phyloP scores from a whole-genome alignment of 64 coral and sea anemone genomes.

The Anthopleura sola region DNA sequence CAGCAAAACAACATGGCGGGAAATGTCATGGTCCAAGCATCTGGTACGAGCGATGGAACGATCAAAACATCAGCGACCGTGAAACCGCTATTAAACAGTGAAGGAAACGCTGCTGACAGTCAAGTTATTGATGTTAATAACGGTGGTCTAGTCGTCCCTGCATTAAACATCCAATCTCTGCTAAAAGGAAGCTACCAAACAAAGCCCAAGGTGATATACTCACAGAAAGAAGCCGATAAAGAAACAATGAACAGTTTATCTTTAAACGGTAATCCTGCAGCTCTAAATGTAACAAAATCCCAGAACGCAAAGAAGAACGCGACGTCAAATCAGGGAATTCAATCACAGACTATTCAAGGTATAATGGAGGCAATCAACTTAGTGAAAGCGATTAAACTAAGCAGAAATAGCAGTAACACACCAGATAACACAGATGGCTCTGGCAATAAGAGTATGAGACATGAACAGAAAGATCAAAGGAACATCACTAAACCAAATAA shows the following conservation, averaged over 20 bases:
- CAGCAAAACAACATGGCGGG: not conserved
- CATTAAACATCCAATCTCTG: not conserved
- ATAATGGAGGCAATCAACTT: conserved; percentile 8
- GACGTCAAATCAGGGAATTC: not conserved
- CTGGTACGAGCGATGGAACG: not conserved
- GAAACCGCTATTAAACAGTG: not conserved
- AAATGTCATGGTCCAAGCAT: not conserved
- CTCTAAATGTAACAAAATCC: not conserved
- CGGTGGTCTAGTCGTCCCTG: no score
- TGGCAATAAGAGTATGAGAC: not conserved
- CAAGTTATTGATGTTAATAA: not conserved
- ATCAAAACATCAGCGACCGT: conserved; percentile 10
- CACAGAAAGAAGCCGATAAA: not conserved
- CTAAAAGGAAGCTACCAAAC: not conserved
- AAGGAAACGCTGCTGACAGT: not conserved
- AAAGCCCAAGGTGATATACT: not conserved
- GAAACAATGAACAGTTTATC: not conserved
- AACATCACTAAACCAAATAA: not conserved
- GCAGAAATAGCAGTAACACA: not conserved
- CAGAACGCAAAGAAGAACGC: not conserved
- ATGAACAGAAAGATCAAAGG: not conserved
- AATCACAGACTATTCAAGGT: not conserved
- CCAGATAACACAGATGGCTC: not conserved
- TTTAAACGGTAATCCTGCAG: not conserved
- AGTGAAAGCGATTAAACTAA: not conserved